phyloP scores from a whole-genome alignment of 1,140 invertebrate genomes.

The Aphelenchoides fujianensis region DNA sequence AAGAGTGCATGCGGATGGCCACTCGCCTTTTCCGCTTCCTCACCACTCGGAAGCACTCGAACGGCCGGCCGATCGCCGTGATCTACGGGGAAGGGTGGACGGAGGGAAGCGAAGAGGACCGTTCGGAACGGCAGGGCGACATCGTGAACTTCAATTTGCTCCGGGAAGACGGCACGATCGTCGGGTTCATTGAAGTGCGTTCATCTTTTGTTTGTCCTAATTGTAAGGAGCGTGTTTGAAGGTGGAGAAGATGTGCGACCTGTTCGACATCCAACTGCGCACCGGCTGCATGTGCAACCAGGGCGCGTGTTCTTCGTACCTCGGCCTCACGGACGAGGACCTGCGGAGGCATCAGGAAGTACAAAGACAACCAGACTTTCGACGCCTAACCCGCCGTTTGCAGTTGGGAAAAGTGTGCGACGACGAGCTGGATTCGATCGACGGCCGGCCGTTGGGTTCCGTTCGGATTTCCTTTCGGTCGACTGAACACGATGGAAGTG shows the following conservation, averaged over 20 bases:
- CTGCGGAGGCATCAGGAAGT: constrained; percentile 72
- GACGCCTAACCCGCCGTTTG: constrained; percentile 14
- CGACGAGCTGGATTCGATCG: constrained; percentile 80
- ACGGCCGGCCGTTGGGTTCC: constrained; percentile 84
- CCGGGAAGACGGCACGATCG: constrained; percentile 73
- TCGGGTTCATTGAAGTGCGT: constrained; percentile 81
- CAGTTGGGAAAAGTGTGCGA: constrained; percentile 86
- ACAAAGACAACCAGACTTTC: constrained; percentile 30
- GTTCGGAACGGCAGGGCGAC: constrained; percentile 71
- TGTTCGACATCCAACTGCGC: constrained; percentile 80
- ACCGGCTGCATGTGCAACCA: constrained; percentile 96
- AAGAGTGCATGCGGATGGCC: constrained; percentile 75
- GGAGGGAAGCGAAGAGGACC: constrained; percentile 23
- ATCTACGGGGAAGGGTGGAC: constrained; percentile 70
- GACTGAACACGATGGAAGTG: constrained; percentile 76
- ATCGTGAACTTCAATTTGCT: constrained; percentile 84
- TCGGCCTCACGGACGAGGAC: constrained; percentile 72
- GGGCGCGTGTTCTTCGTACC: constrained; percentile 82
- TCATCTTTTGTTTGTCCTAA: no score
- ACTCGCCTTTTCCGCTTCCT: constrained; percentile 72
- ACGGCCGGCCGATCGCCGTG: constrained; percentile 71
- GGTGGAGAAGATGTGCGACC: constrained; percentile 81
- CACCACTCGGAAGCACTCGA: constrained; percentile 71
- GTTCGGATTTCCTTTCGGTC: constrained; percentile 89
- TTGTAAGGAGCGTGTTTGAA: constrained; percentile 65